Base-by-base conservation (phyloP, 2,888 invertebrate species). In the Pristionchus fissidentatus region DNA sequence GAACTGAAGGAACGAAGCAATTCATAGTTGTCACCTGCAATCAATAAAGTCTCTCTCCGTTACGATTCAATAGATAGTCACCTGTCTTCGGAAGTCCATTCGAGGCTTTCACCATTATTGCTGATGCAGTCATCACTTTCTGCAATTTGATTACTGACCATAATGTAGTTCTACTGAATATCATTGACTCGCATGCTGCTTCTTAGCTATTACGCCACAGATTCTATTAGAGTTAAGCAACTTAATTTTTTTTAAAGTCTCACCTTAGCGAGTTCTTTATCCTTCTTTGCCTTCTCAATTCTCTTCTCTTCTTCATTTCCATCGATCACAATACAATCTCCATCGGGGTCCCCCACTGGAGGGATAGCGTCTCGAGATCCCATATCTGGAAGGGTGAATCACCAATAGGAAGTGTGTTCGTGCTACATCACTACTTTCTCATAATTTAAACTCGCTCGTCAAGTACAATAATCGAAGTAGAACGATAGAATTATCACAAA, bases 1-100 rank as follows among this genome's bases (percentile, higher is more conserved):
- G 85, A 79, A 2, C 90, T 85, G 85, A 87, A 90, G 29, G 89
- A 87, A 70, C 86, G 87, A 85, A 88, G 89, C 3, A 91, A 77
- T 82, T 91, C 92, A 81, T 84, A 91, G 32, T 88, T 86, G 15
- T 84, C 89, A 26, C 91, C 91, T 55, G 78, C 29, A 13, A 75
- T 75, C 46, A 46, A 29, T 43, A 22, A n/a, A 70, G 35, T 19
- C 22, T 43, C n/a, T n/a, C 26, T 29, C 26, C 1, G 29, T 0
- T 75, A 75, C 75, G 19, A 60, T 62, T 22, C 66, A 19, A 22
- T n/a, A 55, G 2, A 38, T 13, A 32, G 38, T 62, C 41, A 46
- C 62, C 81, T 2, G 43, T 43, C 66, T 84, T 86, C 15, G 89
- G 89, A 5, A 89, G 83, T 13, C 70, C 85, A 70, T 88, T 87